Evolutionary conservation across 2,113 vertebrate genomes (phyloP), one percentile per base, ranked within the genome.

Genomic region (Pantherophis guttatus): DNA sequence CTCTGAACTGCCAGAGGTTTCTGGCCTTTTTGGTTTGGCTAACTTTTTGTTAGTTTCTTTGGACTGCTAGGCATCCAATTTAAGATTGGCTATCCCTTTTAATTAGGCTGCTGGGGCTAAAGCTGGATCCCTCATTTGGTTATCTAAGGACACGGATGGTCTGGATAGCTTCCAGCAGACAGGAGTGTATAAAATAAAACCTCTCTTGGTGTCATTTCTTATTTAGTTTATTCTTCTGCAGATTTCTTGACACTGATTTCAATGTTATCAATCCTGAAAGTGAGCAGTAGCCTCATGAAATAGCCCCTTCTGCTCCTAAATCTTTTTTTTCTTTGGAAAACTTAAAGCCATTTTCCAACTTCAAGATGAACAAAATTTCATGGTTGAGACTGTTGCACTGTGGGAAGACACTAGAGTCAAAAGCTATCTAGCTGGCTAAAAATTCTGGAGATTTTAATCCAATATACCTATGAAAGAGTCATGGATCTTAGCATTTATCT

Each of bases 61-160:
- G 65, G 17, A 48, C 17, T 86, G 95, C 52, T 24, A 8, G 2
- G 87, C 5, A 29, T 19, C 62, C 52, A 86, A 48, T 55, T 50
- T 57, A 53, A 1, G 8, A 55, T 55, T 95, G 70, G 3, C 26
- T 87, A 57, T 90, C 21, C 26, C 33, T 54, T 85, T 81, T 89
- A 88, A 91, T 93, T 50, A 75, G 91, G 65, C 11, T 58, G 11
- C 12, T 93, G 91, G 75, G 90, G 33, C 89, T 95, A 62, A 91
- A 75, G 89, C 90, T 90, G 44, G 33, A 8, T 10, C 33, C 1
- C 55, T 62, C 93, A 2, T 5, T 48, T 93, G 48, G 19, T 93
- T 57, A 88, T 57, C 9, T 90, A 90, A 86, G 10, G 88, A n/a
- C 54, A 94, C 0, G 26, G 39, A 50, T 58, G 23, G 0, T 65